Evolutionary conservation across 2,113 vertebrate species (phyloP).

Genomic region (Cinclus mexicanus): DNA sequence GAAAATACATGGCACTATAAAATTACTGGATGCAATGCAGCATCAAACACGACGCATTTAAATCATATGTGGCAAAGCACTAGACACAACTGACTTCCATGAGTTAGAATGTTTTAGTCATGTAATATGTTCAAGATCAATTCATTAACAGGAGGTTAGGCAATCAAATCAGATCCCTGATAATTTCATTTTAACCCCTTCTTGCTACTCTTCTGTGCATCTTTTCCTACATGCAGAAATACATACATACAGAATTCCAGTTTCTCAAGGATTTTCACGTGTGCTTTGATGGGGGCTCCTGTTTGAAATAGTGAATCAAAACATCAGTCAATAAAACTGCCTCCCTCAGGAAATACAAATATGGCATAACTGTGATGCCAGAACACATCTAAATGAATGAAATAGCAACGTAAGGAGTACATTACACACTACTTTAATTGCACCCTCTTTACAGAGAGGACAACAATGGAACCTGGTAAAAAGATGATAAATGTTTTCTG

Average conservation of each 20-base stretch:
- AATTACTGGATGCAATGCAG: neutral
- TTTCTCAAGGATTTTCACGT: neutral
- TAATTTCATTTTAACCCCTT: neutral
- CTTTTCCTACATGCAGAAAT: neutral
- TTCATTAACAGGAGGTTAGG: neutral
- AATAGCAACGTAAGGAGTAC: neutral
- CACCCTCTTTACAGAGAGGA: neutral
- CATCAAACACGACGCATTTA: neutral
- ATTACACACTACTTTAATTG: neutral
- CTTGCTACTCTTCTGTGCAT: neutral
- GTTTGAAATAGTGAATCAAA: neutral
- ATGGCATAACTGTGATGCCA: neutral
- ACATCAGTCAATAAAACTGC: neutral
- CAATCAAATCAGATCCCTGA: neutral
- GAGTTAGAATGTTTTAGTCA: neutral
- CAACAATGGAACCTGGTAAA: slow-evolving; percentile 1
- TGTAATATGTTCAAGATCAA: neutral
- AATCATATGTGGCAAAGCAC: neutral
- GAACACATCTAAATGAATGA: neutral
- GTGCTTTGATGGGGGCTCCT: neutral
- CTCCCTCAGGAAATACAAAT: slow-evolving; percentile 7
- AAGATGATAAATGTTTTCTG: neutral
- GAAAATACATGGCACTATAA: neutral
- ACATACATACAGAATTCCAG: neutral
- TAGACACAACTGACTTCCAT: neutral